Base-by-base conservation (phyloP, 2,797 vertebrate genomes). In the Dendrocincla fuliginosa region DNA sequence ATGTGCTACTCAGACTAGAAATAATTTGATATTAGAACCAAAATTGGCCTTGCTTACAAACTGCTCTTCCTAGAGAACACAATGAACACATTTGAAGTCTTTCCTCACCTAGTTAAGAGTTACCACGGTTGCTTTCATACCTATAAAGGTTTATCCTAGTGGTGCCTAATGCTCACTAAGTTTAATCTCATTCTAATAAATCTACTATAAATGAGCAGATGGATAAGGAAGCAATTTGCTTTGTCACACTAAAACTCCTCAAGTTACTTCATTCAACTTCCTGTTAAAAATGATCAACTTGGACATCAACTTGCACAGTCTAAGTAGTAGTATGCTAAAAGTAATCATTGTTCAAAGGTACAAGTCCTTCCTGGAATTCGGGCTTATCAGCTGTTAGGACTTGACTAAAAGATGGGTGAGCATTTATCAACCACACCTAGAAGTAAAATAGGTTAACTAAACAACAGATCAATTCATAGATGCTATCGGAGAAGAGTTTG, bases 211-310 rank as follows among this genome's bases (percentile, higher is more conserved):
- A 63, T 41, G 44, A 53, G 44, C 61, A 90, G 77, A 65, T 60
- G 37, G 32, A 67, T 73, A 92, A 85, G 41, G 64, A 89, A 87
- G 74, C 52, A 85, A 70, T 79, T 90, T 92, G 82, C 85, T 88
- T 87, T 90, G 56, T 76, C 87, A 91, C 33, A 59, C 49, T 89
- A 63, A 89, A 91, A 63, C 4, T 6, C 16, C 18, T 69, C 17
- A n/a, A 50, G 27, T 30, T 90, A 50, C 42, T 89, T 6, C 28
- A 39, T 3, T 50, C 19, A 87, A 70, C 5, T 11, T 73, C 25
- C 28, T 47, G 33, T 44, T 73, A 59, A 84, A 87, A 89, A 57
- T 15, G 0, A 95, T 49, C 27, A 75, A 5, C 23, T 50, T 64
- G 16, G 49, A 56, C 56, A 65, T 9, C 6, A 63, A 55, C 25